These are phyloP conservation scores for Invenusta paracnida DNA, from an alignment of 2,888 invertebrate species.

Conservation along the genomic window DNA sequence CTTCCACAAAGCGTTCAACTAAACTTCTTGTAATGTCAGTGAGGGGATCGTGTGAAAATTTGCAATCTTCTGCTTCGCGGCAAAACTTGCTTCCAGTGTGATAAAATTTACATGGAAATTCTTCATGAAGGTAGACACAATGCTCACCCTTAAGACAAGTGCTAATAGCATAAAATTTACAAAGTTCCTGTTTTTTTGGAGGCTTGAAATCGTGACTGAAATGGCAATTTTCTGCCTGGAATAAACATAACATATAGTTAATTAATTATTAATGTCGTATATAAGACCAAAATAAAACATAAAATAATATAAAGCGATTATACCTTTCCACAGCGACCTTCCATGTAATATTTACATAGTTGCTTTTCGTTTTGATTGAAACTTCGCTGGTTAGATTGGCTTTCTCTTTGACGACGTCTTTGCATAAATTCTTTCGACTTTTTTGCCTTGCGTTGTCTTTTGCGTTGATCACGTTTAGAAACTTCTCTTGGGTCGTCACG, in stretches of 20 bases:
- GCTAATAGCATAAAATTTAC: conserved; percentile 91
- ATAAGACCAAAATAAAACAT: too few species aligned
- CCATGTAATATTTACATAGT: conserved; percentile 37
- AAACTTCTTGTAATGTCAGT: conserved; percentile 70
- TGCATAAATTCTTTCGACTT: neutral
- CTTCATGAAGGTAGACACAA: conserved; percentile 85
- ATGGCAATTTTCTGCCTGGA: neutral
- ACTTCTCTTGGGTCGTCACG: neutral
- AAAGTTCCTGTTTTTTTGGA: conserved; percentile 82
- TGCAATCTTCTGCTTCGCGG: conserved; percentile 72
- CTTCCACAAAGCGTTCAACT: conserved; percentile 53
- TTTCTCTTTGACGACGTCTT: neutral
- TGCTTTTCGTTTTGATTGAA: neutral
- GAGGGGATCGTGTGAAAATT: conserved; percentile 86
- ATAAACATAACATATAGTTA: neutral
- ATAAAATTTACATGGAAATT: conserved; percentile 93
- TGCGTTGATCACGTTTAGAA: neutral
- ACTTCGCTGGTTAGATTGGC: neutral
- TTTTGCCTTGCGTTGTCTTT: neutral
- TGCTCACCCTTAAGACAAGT: conserved; percentile 90
- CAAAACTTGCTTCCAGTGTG: conserved; percentile 77
- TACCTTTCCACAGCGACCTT: conserved; percentile 39
- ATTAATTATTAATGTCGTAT: neutral
- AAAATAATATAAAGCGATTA: neutral
- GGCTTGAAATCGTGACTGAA: conserved; percentile 20